A percentile compares a stretch with the other conserved stretches of the same genome.
phyloP scores from a whole-genome alignment of 2,797 vertebrate genomes.

The Myotis vivesi region DNA sequence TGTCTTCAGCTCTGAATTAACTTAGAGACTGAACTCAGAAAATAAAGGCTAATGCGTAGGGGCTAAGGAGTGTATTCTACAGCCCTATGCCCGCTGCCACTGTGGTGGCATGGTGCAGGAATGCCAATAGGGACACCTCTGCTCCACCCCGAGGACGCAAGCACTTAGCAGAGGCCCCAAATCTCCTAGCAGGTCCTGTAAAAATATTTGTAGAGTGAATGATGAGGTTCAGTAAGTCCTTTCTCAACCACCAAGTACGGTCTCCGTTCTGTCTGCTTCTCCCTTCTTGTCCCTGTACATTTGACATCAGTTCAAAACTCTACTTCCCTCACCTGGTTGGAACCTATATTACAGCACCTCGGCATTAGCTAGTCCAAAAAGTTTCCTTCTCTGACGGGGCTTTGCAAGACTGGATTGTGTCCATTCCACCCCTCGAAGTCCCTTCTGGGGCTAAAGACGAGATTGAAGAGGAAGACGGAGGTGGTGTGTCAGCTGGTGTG shows the following conservation, averaged over 20 bases:
- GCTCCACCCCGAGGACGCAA: neutral
- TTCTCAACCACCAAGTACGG: neutral
- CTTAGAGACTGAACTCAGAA: conserved; percentile 59
- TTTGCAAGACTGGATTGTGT: neutral
- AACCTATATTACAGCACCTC: neutral
- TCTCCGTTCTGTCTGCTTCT: conserved; percentile 2
- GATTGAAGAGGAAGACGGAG: neutral
- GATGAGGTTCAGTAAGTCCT: neutral
- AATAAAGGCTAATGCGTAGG: conserved; percentile 39
- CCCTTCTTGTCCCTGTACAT: neutral
- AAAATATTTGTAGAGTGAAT: neutral
- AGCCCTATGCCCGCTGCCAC: neutral
- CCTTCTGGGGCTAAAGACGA: neutral
- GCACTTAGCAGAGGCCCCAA: neutral
- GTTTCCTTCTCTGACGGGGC: neutral
- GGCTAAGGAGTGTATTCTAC: neutral
- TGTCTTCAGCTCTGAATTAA: conserved; percentile 74
- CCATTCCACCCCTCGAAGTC: neutral
- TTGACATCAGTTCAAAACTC: neutral
- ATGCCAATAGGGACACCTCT: accelerated
- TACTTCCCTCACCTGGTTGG: conserved; percentile 39
- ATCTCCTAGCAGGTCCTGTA: neutral
- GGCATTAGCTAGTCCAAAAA: neutral
- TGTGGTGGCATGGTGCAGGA: neutral
- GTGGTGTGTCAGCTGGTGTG: neutral